Percentiles rank a stretch among this genome's conserved stretches.
Evolutionary conservation across 2,888 invertebrate genomes (phyloP).

Genomic region (Eupithecia inturbata): DNA sequence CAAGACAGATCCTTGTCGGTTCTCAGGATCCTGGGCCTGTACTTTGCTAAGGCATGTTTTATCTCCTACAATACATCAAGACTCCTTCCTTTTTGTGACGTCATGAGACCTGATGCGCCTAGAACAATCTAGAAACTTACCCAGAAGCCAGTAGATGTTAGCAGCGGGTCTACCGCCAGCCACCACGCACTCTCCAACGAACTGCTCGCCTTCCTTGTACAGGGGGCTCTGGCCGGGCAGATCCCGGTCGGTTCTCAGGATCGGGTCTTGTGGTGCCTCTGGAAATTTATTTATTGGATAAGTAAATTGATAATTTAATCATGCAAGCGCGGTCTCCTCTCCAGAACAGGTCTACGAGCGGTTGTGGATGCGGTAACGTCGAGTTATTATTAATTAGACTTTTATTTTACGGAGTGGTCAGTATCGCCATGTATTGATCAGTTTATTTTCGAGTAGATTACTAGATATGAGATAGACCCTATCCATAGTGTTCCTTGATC

Average conservation of each 20-base stretch:
- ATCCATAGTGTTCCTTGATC: too few relatives aligned
- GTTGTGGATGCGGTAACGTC: too few relatives aligned
- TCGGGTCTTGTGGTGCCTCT: slow-evolving; percentile 78
- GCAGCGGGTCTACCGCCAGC: slow-evolving; percentile 89
- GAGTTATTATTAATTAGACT: too few relatives aligned
- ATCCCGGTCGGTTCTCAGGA: slow-evolving; percentile 61
- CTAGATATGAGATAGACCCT: too few relatives aligned
- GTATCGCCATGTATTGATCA: too few relatives aligned
- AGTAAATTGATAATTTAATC: too few relatives aligned
- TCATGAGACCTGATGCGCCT: not conserved
- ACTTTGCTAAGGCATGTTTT: too few relatives aligned
- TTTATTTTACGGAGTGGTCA: too few relatives aligned
- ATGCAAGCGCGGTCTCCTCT: too few relatives aligned
- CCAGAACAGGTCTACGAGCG: too few relatives aligned
- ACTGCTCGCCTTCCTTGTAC: slow-evolving; percentile 85
- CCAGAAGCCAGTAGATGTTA: slow-evolving; percentile 89
- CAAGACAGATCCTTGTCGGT: slow-evolving; percentile 52
- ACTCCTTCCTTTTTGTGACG: not conserved
- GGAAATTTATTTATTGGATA: slow-evolving; percentile 27
- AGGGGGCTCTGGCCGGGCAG: slow-evolving; percentile 50
- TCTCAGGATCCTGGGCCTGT: too few relatives aligned
- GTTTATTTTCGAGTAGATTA: too few relatives aligned
- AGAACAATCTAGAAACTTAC: slow-evolving; percentile 61
- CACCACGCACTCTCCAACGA: slow-evolving; percentile 87
- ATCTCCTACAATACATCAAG: slow-evolving; percentile 39